Base-by-base conservation (phyloP, 1,140 invertebrate species). In the Contarinia nasturtii region DNA sequence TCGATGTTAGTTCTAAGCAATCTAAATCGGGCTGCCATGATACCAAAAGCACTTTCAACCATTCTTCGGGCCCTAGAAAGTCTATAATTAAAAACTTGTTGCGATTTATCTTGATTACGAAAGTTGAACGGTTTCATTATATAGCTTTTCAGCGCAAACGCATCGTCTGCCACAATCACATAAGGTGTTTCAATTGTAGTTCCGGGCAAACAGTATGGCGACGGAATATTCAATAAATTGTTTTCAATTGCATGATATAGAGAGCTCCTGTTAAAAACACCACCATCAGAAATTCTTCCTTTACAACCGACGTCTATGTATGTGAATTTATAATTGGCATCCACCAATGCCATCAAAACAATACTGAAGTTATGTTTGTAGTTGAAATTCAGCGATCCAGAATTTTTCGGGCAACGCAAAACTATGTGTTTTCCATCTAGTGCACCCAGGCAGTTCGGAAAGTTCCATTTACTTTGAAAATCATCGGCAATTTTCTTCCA, bases 41-140 rank as follows among this genome's bases (percentile, higher is more conserved):
- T 67, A 2, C 64, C 66, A 56, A 69, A 71, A 2, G 56, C 56
- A 56, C 67, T 69, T 54, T 72, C 67, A 12, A 67, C 53, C 11
- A 62, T 56, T 33, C 59, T 34, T 47, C 61, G 49, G 14, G 57
- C 64, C 33, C 58, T 45, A n/a, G 50, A 54, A 11, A 61, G 38
- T 19, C 55, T 45, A 50, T 69, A 71, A 50, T 70, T 68, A 51
- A 60, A 70, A 19, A 51, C 50, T 44, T 45, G 48, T 49, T 56
- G 14, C 33, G 3, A 2, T 2, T 21, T 22, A 20, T 44, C 42
- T 27, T 49, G 51, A 50, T 53, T 51, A 14, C 53, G 50, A 49
- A n/a, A 17, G 12, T n/a, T 18, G 41, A 51, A 60, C 27, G 60
- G 63, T 49, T 56, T 57, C 53, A 63, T 54, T 12, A 63, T 45